Evolutionary conservation across 2,888 invertebrate genomes (phyloP).

Genomic region (Subacronicta megacephala): DNA sequence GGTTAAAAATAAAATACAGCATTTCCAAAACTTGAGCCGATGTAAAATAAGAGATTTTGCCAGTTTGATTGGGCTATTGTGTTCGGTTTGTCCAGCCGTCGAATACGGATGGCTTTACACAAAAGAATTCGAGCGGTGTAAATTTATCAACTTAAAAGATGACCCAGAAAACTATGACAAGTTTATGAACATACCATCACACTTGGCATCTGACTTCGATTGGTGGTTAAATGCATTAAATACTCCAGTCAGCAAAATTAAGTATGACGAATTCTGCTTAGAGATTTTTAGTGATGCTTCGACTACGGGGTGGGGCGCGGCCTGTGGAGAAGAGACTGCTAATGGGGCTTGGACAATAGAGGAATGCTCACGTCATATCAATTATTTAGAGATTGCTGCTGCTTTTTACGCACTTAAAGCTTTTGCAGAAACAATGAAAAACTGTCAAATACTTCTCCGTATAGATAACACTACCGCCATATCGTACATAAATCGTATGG

Average conservation of each 20-base stretch:
- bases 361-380: constrained; percentile 4
- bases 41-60: constrained; percentile 6
- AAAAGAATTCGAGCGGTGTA: neutral
- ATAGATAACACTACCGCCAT: neutral
- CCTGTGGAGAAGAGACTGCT: constrained; percentile 2
- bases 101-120: constrained; percentile 3
- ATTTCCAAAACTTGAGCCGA: neutral
- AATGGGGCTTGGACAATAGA: constrained; percentile 12
- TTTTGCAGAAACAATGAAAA: neutral
- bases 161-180: neutral
- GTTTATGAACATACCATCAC: too few species aligned
- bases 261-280: neutral
- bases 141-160: constrained; percentile 3
- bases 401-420: constrained; percentile 8
- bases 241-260: constrained; percentile 1
- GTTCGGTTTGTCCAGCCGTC: constrained; percentile 1
- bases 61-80: neutral
- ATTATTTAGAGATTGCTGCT: constrained; percentile 11
- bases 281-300: constrained; percentile 26
- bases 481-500: neutral
- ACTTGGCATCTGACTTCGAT: neutral
- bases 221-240: constrained; percentile 15
- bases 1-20: neutral
- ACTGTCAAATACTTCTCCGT: constrained; percentile 1
- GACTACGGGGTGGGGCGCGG: constrained; percentile 14